Base-by-base conservation (phyloP, 2,888 invertebrate genomes). In the Bibio marci region DNA sequence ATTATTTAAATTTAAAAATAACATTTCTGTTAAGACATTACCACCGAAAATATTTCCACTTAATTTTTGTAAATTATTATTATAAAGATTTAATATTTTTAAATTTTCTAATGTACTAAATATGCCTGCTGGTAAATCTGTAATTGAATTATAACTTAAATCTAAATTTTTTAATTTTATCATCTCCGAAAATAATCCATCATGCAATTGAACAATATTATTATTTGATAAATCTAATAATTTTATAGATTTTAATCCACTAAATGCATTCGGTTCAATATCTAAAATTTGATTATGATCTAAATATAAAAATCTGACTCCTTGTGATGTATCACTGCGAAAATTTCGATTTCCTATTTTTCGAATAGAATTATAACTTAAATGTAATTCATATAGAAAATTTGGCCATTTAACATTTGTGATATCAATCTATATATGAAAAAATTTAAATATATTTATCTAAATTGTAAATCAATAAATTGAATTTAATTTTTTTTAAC, bases 151-250 rank as follows among this genome's bases (percentile, higher is more conserved):
- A 11, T 17, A 10, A 3, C 17, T 4, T 15, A 18, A 15, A 7
- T 4, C 12, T 10, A 32, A 4, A 7, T 32, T 4, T 5, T 17
- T 17, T n/a, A 32, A 17, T 8, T 32, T 10, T 3, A 3, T 17
- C n/a, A n/a, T n/a, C n/a, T n/a, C n/a, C n/a, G n/a, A n/a, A n/a
- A n/a, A n/a, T n/a, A n/a, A n/a, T n/a, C n/a, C n/a, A n/a, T n/a
- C n/a, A n/a, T n/a, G n/a, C n/a, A n/a, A n/a, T n/a, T n/a, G n/a
- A n/a, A n/a, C n/a, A n/a, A n/a, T n/a, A n/a, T n/a, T n/a, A n/a
- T 33, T 33, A 19, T 33, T 19, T 19, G 33, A 33, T 8, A 33
- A 33, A 33, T 33, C 33, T n/a, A 33, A n/a, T 13, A 33, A 13
- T 19, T 22, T 13, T 4, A 33, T 10, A 4, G 4, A 13, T n/a